Evolutionary conservation across 1,140 invertebrate genomes (phyloP), one percentile per base, ranked within the genome.

Genomic region (Coenobita brevimanus): DNA sequence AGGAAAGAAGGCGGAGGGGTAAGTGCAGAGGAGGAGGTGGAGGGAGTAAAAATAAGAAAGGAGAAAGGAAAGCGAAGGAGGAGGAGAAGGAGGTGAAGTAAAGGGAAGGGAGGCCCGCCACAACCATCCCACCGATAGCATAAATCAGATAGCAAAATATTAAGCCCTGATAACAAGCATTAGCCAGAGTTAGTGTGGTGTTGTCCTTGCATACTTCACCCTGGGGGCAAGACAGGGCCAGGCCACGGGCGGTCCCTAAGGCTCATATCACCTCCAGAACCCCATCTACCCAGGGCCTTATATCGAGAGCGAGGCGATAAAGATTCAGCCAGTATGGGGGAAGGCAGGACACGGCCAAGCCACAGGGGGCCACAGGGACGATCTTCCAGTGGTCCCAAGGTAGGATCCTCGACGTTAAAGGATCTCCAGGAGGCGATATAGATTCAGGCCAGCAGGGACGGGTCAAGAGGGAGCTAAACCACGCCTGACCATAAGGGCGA

Each of bases 121-220:
- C 46, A 57, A 54, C 76, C 76, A 60, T 46, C n/a, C 30, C 80
- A 67, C 6, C 64, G 38, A 50, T 50, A 71, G 41, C 64, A 82
- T 82, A 82, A 82, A 43, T 82, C 43, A 82, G 80, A 82, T 82
- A 82, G 69, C 80, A 71, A 82, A 71, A 82, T 82, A 82, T 71
- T 69, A 71, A 82, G 24, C n/a, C 46, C 3, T 62, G 80, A 82
- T 82, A 82, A 82, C 80, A 82, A 71, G 41, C 41, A 82, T 82
- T 82, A 69, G 41, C 41, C 36, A 71, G 80, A 82, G 80, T 82
- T 82, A 82, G 33, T 46, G 80, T 21, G 21, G 1, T 50, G 43
- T 82, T 82, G 80, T 82, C 80, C 80, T 82, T 82, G 80, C 64
- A 82, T 82, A 43, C 64, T 82, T 82, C 41, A 82, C 3, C 43